Conservation (phyloP, 2,888 invertebrate species). For the Torymus texanus region DNA sequence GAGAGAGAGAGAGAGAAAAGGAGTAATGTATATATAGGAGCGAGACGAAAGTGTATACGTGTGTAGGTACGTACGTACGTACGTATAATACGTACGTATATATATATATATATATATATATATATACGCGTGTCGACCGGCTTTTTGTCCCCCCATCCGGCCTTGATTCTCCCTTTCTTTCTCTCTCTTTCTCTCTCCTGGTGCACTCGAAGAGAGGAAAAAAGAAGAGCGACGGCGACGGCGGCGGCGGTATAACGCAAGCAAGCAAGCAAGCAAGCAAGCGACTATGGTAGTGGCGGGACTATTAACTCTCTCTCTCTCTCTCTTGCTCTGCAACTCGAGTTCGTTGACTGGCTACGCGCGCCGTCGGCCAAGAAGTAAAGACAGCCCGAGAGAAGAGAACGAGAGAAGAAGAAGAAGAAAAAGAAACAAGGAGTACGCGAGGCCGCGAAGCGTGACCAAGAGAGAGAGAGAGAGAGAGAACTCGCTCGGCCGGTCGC, state of each 20-base stretch:
- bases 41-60: too few species aligned
- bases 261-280: too few species aligned
- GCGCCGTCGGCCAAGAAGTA: conserved; percentile 32
- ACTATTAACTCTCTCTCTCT: conserved; percentile 27
- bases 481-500: conserved; percentile 12
- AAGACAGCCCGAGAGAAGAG: conserved; percentile 45
- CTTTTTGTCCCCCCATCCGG: conserved; percentile 51
- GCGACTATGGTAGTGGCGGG: not conserved
- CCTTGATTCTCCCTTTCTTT: conserved; percentile 31
- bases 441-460: conserved; percentile 66
- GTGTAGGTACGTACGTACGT: too few species aligned
- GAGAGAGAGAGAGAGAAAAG: too few species aligned
- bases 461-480: conserved; percentile 56
- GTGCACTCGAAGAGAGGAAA: not conserved
- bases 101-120: not conserved
- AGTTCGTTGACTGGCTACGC: conserved; percentile 68
- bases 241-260: not conserved
- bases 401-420: conserved; percentile 48
- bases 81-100: too few species aligned
- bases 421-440: conserved; percentile 58
- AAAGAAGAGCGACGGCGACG: not conserved
- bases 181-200: not conserved
- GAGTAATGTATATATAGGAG: too few species aligned
- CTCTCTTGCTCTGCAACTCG: conserved; percentile 52
- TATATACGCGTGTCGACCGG: not conserved